These are phyloP conservation scores for Lates calcarifer DNA, from an alignment of 2,113 vertebrate species.

Conservation along the genomic window DNA sequence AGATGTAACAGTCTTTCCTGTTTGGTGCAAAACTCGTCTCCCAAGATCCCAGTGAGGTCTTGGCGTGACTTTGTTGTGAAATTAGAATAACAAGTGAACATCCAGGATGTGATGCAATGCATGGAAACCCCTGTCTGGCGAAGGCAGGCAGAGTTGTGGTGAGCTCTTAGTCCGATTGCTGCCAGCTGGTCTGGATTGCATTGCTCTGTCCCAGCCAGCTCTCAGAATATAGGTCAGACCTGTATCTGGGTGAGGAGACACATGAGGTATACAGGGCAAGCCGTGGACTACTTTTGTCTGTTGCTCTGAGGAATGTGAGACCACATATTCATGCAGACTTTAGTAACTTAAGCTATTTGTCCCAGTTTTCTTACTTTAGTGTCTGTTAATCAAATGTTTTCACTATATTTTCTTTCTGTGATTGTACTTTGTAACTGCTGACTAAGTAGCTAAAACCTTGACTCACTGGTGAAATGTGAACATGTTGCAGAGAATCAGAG, in stretches of 20 bases:
- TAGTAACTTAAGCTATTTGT: background rate
- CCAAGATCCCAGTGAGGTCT: constrained; percentile 1
- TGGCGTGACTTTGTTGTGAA: constrained; percentile 48
- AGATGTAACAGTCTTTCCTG: background rate
- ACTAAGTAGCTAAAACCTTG: constrained; percentile 17
- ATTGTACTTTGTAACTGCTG: constrained; percentile 5
- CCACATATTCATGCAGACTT: constrained; percentile 4
- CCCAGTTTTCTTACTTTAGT: background rate
- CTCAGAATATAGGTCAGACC: constrained; percentile 78
- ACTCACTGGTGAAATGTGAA: background rate
- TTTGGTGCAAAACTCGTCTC: background rate
- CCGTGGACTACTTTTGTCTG: constrained; percentile 45
- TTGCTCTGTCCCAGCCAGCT: constrained; percentile 53
- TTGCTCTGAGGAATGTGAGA: constrained; percentile 11
- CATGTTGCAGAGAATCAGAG: constrained; percentile 14
- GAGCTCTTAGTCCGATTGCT: constrained; percentile 46
- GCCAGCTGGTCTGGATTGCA: constrained; percentile 71
- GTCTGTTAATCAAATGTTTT: background rate
- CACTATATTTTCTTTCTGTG: background rate
- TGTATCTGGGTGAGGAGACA: constrained; percentile 68
- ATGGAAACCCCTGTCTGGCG: constrained; percentile 72
- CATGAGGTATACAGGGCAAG: constrained; percentile 44
- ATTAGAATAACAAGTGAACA: constrained; percentile 53
- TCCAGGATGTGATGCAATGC: constrained; percentile 75
- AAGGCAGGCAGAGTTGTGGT: constrained; percentile 58